Conservation (phyloP, 2,113 vertebrate species). For the Climacteris rufus region DNA sequence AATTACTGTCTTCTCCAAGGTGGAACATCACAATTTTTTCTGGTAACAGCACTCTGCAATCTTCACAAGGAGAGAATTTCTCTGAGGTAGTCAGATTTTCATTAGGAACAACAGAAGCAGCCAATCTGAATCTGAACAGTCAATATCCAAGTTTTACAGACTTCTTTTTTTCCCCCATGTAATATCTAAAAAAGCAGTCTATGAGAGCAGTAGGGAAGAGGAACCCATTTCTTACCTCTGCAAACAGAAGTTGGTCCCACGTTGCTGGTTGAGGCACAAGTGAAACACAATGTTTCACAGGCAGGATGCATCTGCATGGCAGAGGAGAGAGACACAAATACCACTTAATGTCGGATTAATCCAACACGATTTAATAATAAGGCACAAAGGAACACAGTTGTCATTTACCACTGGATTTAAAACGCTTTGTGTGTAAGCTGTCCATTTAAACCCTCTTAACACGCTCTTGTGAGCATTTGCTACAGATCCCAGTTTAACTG, state of each 20-base stretch:
- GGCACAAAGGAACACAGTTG: neutral
- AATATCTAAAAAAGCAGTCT: neutral
- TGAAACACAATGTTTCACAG: neutral
- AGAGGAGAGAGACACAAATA: slow-evolving; percentile 36
- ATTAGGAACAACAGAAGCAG: neutral
- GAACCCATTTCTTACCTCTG: neutral
- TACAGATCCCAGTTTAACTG: neutral
- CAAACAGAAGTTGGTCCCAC: neutral
- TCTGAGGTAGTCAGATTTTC: neutral
- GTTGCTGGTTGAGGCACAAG: neutral
- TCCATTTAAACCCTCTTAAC: neutral
- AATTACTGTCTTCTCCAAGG: neutral
- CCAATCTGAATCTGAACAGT: neutral
- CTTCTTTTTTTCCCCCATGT: neutral
- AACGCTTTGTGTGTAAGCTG: neutral
- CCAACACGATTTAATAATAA: slow-evolving; percentile 17
- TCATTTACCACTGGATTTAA: neutral
- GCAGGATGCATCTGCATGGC: slow-evolving; percentile 1
- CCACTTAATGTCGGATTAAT: slow-evolving; percentile 60
- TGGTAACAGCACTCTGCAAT: neutral
- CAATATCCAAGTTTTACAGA: neutral
- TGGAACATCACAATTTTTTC: neutral
- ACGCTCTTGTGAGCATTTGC: neutral
- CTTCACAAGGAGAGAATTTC: neutral
- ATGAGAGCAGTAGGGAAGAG: neutral